Conservation (phyloP, 1,140 invertebrate genomes). For the Drosophila nasuta region DNA sequence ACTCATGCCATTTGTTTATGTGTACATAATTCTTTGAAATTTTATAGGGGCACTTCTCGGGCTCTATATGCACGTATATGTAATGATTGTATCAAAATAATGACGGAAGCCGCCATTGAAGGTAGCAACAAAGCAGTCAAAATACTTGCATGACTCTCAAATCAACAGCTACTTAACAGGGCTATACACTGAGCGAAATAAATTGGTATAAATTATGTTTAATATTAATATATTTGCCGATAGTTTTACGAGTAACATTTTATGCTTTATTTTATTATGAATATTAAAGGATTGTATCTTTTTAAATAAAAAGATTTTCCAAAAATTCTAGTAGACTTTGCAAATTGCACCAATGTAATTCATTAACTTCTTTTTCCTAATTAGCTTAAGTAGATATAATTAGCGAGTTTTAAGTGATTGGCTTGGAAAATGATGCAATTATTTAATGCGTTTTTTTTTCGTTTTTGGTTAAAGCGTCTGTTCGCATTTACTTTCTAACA, state of each 20-base stretch:
- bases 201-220: too few relatives aligned
- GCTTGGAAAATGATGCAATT: not conserved
- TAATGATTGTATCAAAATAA: constrained; percentile 22
- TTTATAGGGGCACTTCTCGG: constrained; percentile 32
- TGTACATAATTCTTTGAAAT: constrained; percentile 27
- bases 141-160: constrained; percentile 37
- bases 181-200: constrained; percentile 11
- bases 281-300: too few relatives aligned
- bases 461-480: constrained; percentile 18
- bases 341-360: not conserved
- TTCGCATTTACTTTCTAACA: constrained; percentile 74
- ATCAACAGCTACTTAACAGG: constrained; percentile 25
- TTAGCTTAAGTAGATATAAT: not conserved
- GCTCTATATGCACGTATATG: not conserved
- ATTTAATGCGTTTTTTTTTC: constrained; percentile 13
- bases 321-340: too few relatives aligned
- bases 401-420: not conserved
- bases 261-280: too few relatives aligned
- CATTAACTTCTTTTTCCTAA: not conserved
- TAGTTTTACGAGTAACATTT: too few relatives aligned
- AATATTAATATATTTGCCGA: too few relatives aligned
- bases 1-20: constrained; percentile 29
- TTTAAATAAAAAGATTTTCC: too few relatives aligned
- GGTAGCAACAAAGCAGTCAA: constrained; percentile 2
- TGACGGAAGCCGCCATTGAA: constrained; percentile 31